Evolutionary conservation across 2,797 vertebrate genomes (phyloP).

Genomic region (Epinephelus malabaricus): DNA sequence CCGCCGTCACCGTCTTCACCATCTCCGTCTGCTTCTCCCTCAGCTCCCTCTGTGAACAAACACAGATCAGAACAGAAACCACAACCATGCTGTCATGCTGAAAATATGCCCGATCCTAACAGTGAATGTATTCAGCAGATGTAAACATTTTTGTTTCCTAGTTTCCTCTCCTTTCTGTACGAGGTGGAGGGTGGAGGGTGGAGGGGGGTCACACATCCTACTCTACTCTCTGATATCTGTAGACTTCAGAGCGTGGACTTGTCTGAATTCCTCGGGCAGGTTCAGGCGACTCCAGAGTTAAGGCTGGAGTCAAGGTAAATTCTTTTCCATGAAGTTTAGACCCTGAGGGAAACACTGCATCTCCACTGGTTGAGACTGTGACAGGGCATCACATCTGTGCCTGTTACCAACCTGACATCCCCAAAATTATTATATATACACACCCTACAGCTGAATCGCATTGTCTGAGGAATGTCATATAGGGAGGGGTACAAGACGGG

Average conservation of each 20-base stretch:
- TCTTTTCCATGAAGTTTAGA: not conserved
- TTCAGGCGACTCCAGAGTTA: slow-evolving; percentile 31
- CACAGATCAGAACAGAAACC: slow-evolving; percentile 21
- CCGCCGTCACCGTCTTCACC: slow-evolving; percentile 84
- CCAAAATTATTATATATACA: not conserved
- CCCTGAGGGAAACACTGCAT: not conserved
- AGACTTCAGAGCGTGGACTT: not conserved
- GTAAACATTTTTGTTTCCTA: slow-evolving; percentile 9
- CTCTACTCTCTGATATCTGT: not conserved
- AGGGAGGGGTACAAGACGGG: too few relatives aligned
- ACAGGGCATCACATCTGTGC: not conserved
- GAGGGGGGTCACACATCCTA: not conserved
- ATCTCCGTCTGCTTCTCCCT: slow-evolving; percentile 81
- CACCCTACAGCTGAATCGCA: not conserved
- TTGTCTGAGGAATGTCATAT: not conserved
- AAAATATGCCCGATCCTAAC: slow-evolving; percentile 9
- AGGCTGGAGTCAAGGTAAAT: not conserved
- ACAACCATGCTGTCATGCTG: not conserved
- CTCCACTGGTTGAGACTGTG: not conserved
- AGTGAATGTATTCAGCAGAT: not conserved
- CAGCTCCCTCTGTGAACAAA: slow-evolving; percentile 83
- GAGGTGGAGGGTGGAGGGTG: not conserved
- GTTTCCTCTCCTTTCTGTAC: not conserved
- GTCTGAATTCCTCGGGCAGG: slow-evolving; percentile 71
- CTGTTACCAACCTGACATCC: not conserved